A percentile compares a stretch with the other conserved stretches of the same genome.
Conservation (phyloP, 2,797 vertebrate genomes). For the Nothura maculosa region DNA sequence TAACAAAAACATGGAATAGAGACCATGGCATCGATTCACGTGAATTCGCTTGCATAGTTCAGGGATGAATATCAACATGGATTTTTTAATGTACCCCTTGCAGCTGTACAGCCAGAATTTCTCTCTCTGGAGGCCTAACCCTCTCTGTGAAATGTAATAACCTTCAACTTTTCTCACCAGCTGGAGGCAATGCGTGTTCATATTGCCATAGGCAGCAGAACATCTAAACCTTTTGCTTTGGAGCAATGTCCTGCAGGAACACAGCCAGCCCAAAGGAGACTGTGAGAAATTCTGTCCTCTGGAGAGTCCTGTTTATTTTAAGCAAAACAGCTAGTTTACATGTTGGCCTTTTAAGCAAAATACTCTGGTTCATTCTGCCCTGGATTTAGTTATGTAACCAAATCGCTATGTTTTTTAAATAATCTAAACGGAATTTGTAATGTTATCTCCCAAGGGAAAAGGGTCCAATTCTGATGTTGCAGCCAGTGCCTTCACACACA, state of each 20-base stretch:
- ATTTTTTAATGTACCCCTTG: background rate
- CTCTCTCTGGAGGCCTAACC: background rate
- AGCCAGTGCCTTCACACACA: conserved; percentile 7
- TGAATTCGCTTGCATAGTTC: background rate
- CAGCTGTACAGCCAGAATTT: background rate
- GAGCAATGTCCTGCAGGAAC: conserved; percentile 61
- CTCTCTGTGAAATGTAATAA: background rate
- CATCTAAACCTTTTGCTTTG: conserved; percentile 53
- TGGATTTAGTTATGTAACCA: conserved; percentile 65
- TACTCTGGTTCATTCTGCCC: conserved; percentile 61
- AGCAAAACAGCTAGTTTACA: conserved; percentile 72
- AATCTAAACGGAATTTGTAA: conserved; percentile 65
- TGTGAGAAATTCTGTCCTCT: conserved; percentile 72
- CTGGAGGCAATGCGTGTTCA: conserved; percentile 27
- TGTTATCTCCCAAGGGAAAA: conserved; percentile 7
- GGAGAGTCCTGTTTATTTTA: conserved; percentile 74
- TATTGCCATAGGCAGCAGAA: background rate
- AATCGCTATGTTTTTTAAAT: conserved; percentile 66
- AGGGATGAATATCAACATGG: accelerated
- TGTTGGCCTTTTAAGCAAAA: conserved; percentile 75
- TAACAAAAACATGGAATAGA: background rate
- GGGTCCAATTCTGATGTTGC: background rate
- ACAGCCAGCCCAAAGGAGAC: conserved; percentile 48
- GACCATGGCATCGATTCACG: background rate
- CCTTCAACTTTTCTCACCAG: conserved; percentile 35